Percentiles rank a stretch among this genome's conserved stretches.
Conservation (phyloP, 2,113 vertebrate species). For the Entosphenus tridentatus region DNA sequence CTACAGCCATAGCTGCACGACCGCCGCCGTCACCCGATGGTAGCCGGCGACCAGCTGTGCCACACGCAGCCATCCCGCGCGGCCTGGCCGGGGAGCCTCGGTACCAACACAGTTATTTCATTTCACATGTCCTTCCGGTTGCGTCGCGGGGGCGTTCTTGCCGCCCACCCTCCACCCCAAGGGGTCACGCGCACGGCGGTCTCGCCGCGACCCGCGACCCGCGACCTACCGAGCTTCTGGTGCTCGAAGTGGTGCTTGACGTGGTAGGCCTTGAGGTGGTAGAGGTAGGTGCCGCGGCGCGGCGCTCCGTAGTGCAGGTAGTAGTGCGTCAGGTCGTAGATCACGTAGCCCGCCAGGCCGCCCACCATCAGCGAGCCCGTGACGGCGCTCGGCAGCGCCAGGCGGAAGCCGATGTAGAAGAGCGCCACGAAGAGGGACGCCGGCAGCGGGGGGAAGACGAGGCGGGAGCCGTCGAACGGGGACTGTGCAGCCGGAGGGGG, state of each 20-base stretch:
- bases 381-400: not conserved
- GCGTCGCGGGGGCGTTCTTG: no score
- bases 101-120: no score
- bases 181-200: no score
- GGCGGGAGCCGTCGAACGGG: conserved; percentile 1
- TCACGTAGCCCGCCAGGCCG: not conserved
- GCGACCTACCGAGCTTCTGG: not conserved
- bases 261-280: conserved; percentile 4
- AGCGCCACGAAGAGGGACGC: not conserved
- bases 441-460: conserved; percentile 4
- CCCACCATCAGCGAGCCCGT: conserved; percentile 1
- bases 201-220: no score
- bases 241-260: conserved; percentile 5
- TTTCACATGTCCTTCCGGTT: no score
- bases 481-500: not conserved
- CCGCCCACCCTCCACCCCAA: no score
- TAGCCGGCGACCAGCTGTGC: no score
- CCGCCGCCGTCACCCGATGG: no score
- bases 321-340: conserved; percentile 6
- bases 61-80: no score
- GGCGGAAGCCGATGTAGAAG: not conserved
- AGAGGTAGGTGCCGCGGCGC: conserved; percentile 1
- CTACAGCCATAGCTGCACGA: no score
- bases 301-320: conserved; percentile 4
- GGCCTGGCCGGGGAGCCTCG: no score